A percentile compares a stretch with the other conserved stretches of the same genome.
Conservation (phyloP, 2,797 vertebrate genomes). For the Acestrorhynchus altus region DNA sequence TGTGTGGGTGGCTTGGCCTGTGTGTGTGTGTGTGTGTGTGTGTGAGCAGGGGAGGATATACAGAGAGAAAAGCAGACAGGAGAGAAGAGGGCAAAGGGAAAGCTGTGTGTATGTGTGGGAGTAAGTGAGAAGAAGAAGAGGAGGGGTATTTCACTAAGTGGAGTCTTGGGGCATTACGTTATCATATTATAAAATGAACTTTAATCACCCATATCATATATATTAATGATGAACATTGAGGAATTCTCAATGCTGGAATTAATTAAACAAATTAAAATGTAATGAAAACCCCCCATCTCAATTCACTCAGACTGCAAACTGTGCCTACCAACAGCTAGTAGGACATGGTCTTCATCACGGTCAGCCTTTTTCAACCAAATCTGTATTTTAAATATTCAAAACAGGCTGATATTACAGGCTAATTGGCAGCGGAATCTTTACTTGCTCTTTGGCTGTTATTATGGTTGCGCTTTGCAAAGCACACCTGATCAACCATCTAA, state of each 20-base stretch:
- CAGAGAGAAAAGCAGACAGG: constrained; percentile 38
- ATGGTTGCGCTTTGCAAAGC: too few species aligned
- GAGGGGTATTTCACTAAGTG: constrained; percentile 34
- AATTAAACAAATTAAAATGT: constrained; percentile 42
- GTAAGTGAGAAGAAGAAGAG: constrained; percentile 25
- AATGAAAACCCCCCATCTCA: constrained; percentile 38
- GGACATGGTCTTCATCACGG: constrained; percentile 2
- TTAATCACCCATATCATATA: constrained; percentile 49
- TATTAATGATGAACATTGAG: constrained; percentile 35
- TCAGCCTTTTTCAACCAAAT: neutral
- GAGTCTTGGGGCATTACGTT: constrained; percentile 37
- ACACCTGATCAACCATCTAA: too few species aligned
- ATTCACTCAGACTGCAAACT: constrained; percentile 12
- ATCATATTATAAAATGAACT: constrained; percentile 39
- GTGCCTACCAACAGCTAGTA: neutral
- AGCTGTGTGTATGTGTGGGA: constrained; percentile 23
- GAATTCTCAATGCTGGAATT: constrained; percentile 39
- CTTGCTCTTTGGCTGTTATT: too few species aligned
- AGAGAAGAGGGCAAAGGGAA: constrained; percentile 27
- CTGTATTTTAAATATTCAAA: neutral
- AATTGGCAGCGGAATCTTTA: too few species aligned
- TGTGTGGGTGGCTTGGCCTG: constrained; percentile 24
- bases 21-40: constrained; percentile 38
- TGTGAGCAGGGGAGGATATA: constrained; percentile 26
- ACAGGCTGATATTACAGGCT: neutral